These are phyloP conservation scores for Sciaenops ocellatus DNA, from an alignment of 2,797 vertebrate genomes.

Conservation along the genomic window DNA sequence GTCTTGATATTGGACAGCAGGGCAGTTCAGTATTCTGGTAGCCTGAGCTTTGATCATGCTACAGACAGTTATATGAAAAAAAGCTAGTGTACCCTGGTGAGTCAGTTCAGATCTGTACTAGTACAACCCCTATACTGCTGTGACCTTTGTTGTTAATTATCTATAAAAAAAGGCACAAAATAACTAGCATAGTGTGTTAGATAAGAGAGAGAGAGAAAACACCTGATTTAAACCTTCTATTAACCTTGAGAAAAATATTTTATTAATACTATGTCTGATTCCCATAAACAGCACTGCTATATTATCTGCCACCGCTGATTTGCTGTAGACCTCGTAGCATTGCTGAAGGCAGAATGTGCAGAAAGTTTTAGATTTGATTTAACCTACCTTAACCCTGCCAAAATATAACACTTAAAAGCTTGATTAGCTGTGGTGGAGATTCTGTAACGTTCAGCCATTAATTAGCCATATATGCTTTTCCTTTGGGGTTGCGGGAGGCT, in stretches of 20 bases:
- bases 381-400: neutral
- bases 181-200: neutral
- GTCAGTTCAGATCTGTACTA: neutral
- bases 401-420: conserved; percentile 1
- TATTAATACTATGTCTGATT: conserved; percentile 8
- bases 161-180: conserved; percentile 1
- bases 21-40: conserved; percentile 7
- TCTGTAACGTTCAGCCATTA: neutral
- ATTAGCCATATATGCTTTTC: neutral
- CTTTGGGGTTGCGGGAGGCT: neutral
- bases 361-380: conserved; percentile 9
- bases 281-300: conserved; percentile 1
- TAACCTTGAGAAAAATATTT: conserved; percentile 8
- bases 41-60: conserved; percentile 31
- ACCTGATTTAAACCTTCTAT: neutral
- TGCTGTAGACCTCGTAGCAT: conserved; percentile 9
- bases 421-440: neutral
- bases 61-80: conserved; percentile 27
- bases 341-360: conserved; percentile 3
- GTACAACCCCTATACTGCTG: conserved; percentile 1
- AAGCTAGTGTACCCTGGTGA: neutral
- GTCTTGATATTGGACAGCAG: conserved; percentile 3
- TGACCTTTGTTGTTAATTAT: conserved; percentile 11
- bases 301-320: conserved; percentile 13
- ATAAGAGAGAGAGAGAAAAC: conserved; percentile 18